phyloP scores from a whole-genome alignment of 1,140 invertebrate genomes.

The Microplitis demolitor region DNA sequence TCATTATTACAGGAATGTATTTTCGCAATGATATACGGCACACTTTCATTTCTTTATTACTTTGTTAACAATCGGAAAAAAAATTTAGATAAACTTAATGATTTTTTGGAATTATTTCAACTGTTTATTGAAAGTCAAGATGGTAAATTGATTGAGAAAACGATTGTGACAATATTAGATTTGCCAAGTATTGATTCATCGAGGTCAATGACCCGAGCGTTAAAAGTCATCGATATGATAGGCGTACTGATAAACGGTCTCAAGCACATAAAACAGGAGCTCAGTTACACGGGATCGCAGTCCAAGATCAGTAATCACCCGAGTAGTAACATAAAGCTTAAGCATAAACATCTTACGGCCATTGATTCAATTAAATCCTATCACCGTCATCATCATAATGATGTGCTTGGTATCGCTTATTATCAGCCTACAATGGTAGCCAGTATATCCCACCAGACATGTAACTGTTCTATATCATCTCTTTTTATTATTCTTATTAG shows the following conservation, averaged over 20 bases:
- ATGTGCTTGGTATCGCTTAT: slow-evolving; percentile 62
- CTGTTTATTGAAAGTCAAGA: slow-evolving; percentile 67
- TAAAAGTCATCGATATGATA: slow-evolving; percentile 66
- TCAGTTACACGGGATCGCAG: slow-evolving; percentile 64
- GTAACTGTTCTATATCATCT: slow-evolving; percentile 63
- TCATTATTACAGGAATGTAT: slow-evolving; percentile 65
- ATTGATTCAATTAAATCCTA: slow-evolving; percentile 53
- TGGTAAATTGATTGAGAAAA: slow-evolving; percentile 65
- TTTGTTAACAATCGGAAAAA: slow-evolving; percentile 64
- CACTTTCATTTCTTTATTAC: slow-evolving; percentile 67
- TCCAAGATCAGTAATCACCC: slow-evolving; percentile 60
- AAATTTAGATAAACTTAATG: slow-evolving; percentile 61
- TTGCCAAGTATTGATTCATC: slow-evolving; percentile 56
- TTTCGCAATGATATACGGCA: slow-evolving; percentile 66
- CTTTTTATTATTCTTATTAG: slow-evolving; percentile 64
- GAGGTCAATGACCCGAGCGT: slow-evolving; percentile 56
- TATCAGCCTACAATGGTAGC: slow-evolving; percentile 40
- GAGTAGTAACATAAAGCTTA: slow-evolving; percentile 39
- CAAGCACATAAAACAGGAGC: slow-evolving; percentile 65
- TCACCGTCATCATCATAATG: slow-evolving; percentile 69
- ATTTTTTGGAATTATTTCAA: slow-evolving; percentile 68
- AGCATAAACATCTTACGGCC: not conserved
- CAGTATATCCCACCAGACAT: slow-evolving; percentile 30
- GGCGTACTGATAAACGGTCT: slow-evolving; percentile 65
- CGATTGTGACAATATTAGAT: slow-evolving; percentile 64